These are phyloP conservation scores for Ephialtes manifestator DNA, from an alignment of 2,888 invertebrate species.

Conservation along the genomic window DNA sequence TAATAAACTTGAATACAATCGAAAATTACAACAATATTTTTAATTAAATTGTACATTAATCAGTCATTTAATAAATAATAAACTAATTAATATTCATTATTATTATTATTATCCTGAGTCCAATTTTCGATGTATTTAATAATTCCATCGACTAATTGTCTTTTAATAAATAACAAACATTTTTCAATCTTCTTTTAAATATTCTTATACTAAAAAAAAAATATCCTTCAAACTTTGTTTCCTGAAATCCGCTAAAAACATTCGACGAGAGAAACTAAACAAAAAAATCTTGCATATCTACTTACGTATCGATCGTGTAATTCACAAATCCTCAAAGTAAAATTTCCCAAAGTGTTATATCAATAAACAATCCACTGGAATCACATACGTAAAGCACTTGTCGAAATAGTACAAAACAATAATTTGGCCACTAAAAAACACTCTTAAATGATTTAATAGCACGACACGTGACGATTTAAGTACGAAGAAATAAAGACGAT, in stretches of 20 bases:
- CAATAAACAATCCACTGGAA: slow-evolving; percentile 15
- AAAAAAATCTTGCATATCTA: neutral
- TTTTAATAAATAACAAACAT: too few species aligned
- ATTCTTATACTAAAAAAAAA: too few species aligned
- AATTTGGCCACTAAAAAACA: slow-evolving; percentile 29
- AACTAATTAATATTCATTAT: too few species aligned
- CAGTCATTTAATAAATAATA: neutral
- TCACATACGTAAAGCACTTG: slow-evolving; percentile 13
- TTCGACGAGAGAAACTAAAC: too few species aligned
- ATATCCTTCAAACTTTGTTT: too few species aligned
- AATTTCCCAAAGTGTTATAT: neutral
- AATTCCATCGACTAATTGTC: neutral
- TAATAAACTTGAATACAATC: too few species aligned
- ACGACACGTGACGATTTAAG: neutral
- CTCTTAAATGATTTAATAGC: neutral
- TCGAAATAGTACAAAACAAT: neutral
- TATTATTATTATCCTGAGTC: neutral
- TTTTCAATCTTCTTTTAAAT: too few species aligned
- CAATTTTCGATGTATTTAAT: neutral
- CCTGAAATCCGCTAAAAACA: too few species aligned
- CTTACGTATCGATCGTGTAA: slow-evolving; percentile 22
- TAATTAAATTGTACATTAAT: too few species aligned
- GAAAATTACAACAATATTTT: too few species aligned
- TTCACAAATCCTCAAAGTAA: slow-evolving; percentile 30
- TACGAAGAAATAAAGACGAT: neutral